Evolutionary conservation across 2,797 vertebrate species (phyloP).

Genomic region (Parambassis ranga): DNA sequence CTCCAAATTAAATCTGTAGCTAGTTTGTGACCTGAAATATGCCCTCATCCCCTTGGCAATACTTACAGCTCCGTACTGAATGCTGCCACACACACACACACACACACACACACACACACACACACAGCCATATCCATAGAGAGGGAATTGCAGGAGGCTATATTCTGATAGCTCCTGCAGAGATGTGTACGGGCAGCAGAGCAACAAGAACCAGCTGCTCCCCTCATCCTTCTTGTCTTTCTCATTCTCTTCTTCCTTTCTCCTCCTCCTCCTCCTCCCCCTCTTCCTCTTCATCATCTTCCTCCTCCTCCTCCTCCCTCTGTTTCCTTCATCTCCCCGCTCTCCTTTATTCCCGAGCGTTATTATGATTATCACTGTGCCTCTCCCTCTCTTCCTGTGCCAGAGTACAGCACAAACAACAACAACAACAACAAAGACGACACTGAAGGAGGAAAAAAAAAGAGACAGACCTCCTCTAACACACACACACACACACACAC

Average conservation of each 20-base stretch:
- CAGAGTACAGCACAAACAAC: constrained; percentile 39
- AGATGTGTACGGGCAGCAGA: constrained; percentile 49
- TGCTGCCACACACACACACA: neutral
- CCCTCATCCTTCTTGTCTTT: constrained; percentile 37
- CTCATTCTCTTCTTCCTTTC: neutral
- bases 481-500: neutral
- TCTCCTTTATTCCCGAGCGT: constrained; percentile 30
- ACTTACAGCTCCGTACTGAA: constrained; percentile 32
- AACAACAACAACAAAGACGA: constrained; percentile 29
- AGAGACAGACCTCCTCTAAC: constrained; percentile 11
- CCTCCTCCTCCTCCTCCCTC: neutral
- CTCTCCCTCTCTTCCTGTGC: constrained; percentile 29
- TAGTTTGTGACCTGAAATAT: constrained; percentile 73
- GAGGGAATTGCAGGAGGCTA: constrained; percentile 26
- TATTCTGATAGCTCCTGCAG: constrained; percentile 59
- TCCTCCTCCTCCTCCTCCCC: neutral
- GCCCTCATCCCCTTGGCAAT: constrained; percentile 55
- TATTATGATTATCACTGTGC: constrained; percentile 44
- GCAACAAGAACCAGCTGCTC: constrained; percentile 66
- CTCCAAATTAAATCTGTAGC: constrained; percentile 70
- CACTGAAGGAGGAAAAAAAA: neutral
- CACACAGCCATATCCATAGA: neutral
- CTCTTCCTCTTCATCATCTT: too few relatives aligned
- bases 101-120: constrained; percentile 9
- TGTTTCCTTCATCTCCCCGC: constrained; percentile 30